phyloP scores from a whole-genome alignment of 2,797 vertebrate genomes.

The Pyrrhura leucotis region DNA sequence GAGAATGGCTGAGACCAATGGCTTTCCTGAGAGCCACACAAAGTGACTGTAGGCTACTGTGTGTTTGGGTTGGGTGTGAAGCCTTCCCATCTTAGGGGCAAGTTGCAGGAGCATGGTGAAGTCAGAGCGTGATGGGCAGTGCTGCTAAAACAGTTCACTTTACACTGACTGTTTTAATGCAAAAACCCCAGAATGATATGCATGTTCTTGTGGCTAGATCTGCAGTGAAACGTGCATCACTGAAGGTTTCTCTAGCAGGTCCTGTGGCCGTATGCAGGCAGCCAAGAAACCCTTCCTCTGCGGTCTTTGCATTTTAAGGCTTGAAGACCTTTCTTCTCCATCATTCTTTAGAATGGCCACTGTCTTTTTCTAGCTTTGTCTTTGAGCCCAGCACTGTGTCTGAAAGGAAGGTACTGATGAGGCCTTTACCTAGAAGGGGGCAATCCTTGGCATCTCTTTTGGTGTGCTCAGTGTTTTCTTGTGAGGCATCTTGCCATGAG shows the following conservation, averaged over 20 bases:
- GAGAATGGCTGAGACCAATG: not conserved
- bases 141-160: not conserved
- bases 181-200: not conserved
- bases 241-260: not conserved
- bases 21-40: not conserved
- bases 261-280: not conserved
- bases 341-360: not conserved
- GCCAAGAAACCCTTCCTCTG: not conserved
- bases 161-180: not conserved
- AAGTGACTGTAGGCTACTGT: not conserved
- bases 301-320: not conserved
- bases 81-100: not conserved
- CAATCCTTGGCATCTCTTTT: not conserved
- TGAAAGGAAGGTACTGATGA: not conserved
- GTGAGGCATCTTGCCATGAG: not conserved
- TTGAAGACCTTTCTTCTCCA: not conserved
- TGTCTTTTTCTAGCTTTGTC: not conserved
- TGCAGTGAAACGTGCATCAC: not conserved
- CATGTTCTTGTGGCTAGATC: not conserved
- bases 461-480: not conserved
- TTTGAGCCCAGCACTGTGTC: not conserved
- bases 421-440: not conserved
- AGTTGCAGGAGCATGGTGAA: not conserved
- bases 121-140: not conserved
- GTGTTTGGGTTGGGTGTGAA: not conserved